Evolutionary conservation across 2,888 invertebrate species (phyloP), one percentile per base, ranked within the genome.

Genomic region (Melanostoma mellinum): DNA sequence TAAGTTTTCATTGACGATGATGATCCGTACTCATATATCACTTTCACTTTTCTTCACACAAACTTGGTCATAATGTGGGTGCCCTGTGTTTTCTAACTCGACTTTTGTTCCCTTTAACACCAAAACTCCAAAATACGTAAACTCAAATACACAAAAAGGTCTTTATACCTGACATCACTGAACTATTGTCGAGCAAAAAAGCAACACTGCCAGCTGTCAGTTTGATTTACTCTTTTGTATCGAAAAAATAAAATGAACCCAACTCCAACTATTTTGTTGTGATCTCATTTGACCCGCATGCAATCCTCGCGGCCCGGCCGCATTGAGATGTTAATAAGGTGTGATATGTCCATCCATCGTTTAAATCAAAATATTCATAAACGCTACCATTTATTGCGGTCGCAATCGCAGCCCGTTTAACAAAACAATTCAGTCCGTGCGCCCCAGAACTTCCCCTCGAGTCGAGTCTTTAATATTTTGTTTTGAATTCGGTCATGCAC

Each of bases 291-390:
- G 73, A 77, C 82, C 77, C 69, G 48, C 55, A 33, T 50, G 53
- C 65, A 35, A 33, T 60, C 61, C 44, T 52, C 58, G 32, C 36
- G 30, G 42, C 48, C 69, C 36, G 30, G 42, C 48, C 69, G 20
- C 42, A 74, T 82, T 82, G 30, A 74, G 77, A 82, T 65, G 77
- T 82, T 77, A 82, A 77, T 78, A 77, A 82, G 82, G 82, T 78
- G 77, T 73, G 55, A 81, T 81, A 76, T 76, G 56, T 76, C 60
- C 60, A 76, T 76, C 60, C 60, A 76, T 53, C 50, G 65, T 33
- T 53, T 65, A 52, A 69, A 74, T 78, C 63, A 78, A 63, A 63
- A 40, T 77, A 73, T 68, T 81, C 71, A 81, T 77, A 82, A 67
- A 52, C 68, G 48, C 77, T 82, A 65, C 73, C 69, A 69, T 69